Conservation (phyloP, 2,797 vertebrate species). For the Botia almorhae region DNA sequence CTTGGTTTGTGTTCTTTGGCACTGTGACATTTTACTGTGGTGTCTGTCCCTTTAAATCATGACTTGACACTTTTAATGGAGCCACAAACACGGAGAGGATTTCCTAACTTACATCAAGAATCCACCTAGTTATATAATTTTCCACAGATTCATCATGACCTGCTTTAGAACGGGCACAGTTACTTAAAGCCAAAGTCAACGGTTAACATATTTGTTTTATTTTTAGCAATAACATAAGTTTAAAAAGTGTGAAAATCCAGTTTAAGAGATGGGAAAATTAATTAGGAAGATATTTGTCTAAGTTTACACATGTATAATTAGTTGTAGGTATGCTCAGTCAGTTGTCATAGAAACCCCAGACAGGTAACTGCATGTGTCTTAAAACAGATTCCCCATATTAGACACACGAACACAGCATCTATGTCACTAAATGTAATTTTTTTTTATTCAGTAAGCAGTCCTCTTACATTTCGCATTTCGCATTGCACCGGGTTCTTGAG, state of each 20-base stretch:
- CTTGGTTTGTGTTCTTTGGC: constrained; percentile 26
- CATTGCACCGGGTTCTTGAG: background rate
- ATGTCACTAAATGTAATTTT: background rate
- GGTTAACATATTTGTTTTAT: constrained; percentile 37
- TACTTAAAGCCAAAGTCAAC: background rate
- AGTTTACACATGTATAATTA: constrained; percentile 25
- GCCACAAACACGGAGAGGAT: constrained; percentile 45
- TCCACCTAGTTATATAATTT: constrained; percentile 61
- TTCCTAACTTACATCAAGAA: constrained; percentile 69
- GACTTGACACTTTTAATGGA: constrained; percentile 5
- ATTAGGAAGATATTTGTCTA: background rate
- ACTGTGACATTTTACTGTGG: background rate
- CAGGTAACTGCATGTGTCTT: constrained; percentile 63
- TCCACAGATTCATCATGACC: constrained; percentile 36
- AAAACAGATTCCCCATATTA: constrained; percentile 52
- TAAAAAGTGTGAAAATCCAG: background rate
- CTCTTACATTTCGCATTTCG: background rate
- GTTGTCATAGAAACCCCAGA: constrained; percentile 71
- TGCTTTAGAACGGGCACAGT: background rate
- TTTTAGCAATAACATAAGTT: background rate
- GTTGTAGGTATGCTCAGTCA: constrained; percentile 55
- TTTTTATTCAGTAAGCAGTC: background rate
- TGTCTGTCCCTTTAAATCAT: constrained; percentile 41
- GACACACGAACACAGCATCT: constrained; percentile 17
- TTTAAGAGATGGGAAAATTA: constrained; percentile 1